phyloP scores from a whole-genome alignment of 2,888 invertebrate species.

The Chloroclystis v-ata region DNA sequence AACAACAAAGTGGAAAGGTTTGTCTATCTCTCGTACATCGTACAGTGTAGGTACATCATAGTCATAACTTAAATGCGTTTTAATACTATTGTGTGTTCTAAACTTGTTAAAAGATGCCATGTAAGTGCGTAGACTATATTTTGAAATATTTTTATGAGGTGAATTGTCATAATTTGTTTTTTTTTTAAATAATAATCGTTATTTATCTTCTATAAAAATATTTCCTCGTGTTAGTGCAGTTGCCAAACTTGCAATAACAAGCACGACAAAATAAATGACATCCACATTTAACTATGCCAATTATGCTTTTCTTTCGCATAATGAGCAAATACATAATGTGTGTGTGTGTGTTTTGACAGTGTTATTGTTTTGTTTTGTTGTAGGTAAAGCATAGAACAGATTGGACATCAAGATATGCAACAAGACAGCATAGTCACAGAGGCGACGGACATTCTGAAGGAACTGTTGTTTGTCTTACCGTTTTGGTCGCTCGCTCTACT shows the following conservation, averaged over 20 bases:
- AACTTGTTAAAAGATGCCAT: constrained; percentile 7
- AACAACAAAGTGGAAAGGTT: not conserved
- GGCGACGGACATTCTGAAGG: constrained; percentile 37
- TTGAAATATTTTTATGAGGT: not conserved
- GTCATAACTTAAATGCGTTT: too few relatives aligned
- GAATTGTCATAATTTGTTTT: too few relatives aligned
- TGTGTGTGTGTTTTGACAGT: constrained; percentile 44
- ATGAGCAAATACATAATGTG: constrained; percentile 71
- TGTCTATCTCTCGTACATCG: too few relatives aligned
- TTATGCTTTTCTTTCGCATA: constrained; percentile 71
- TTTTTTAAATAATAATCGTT: too few relatives aligned
- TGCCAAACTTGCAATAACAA: constrained; percentile 18
- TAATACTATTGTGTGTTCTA: too few relatives aligned
- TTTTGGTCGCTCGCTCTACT: constrained; percentile 91
- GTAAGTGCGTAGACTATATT: constrained; percentile 12
- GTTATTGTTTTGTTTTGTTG: constrained; percentile 22
- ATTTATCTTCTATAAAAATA: constrained; percentile 27
- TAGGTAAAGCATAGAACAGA: constrained; percentile 29
- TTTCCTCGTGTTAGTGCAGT: constrained; percentile 31
- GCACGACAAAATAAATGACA: constrained; percentile 59
- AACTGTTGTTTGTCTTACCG: constrained; percentile 80
- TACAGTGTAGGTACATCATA: too few relatives aligned
- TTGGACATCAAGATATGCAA: constrained; percentile 42
- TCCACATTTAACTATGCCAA: constrained; percentile 68
- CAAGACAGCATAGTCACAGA: constrained; percentile 42